Conservation (phyloP, 2,113 vertebrate species). For the Tricholaema leucomelas region DNA sequence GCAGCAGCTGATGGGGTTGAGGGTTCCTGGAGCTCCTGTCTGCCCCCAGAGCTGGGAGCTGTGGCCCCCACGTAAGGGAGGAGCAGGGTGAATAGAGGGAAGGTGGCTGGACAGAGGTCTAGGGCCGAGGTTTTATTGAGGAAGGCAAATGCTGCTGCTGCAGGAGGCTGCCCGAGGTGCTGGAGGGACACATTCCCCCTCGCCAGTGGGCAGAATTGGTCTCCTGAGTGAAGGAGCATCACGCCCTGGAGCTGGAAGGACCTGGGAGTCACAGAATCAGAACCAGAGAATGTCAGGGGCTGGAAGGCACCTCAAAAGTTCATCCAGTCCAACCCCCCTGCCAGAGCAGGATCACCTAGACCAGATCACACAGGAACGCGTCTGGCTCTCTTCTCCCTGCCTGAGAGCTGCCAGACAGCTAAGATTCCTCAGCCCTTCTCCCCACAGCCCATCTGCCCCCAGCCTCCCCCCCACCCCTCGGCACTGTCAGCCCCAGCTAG, state of each 20-base stretch:
- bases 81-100: background rate
- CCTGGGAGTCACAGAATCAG: background rate
- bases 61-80: no score
- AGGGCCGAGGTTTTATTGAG: background rate
- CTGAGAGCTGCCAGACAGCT: background rate
- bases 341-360: no score
- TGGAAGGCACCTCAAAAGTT: no score
- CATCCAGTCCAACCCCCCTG: no score
- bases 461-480: background rate
- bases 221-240: background rate
- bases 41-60: no score
- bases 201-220: accelerated
- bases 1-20: background rate
- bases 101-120: background rate
- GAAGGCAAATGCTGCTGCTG: background rate
- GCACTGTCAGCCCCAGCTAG: background rate
- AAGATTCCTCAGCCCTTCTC: accelerated
- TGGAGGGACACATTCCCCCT: accelerated
- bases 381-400: background rate
- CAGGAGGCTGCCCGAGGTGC: accelerated
- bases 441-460: accelerated
- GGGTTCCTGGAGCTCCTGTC: background rate
- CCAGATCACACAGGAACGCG: no score
- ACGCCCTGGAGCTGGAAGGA: background rate
- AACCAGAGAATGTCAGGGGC: no score